These are phyloP conservation scores for Resseliella maxima DNA, from an alignment of 2,888 invertebrate species.

Conservation along the genomic window DNA sequence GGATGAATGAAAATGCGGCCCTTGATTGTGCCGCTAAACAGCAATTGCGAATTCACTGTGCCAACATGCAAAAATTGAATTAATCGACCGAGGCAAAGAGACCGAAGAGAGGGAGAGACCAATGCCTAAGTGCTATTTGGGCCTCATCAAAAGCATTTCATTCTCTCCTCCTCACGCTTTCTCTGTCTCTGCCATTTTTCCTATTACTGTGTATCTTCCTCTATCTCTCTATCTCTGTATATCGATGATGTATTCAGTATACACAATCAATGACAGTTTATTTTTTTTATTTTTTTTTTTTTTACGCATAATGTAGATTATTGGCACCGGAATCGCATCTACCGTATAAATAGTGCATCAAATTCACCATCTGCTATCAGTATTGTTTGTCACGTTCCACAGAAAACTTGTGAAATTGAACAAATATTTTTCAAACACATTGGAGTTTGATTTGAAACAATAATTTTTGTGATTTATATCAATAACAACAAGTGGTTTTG, in stretches of 20 bases:
- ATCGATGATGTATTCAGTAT: too few relatives aligned
- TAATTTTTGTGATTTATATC: too few relatives aligned
- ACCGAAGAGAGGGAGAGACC: not conserved
- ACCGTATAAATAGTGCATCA: not conserved
- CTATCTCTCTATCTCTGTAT: too few relatives aligned
- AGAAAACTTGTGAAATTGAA: not conserved
- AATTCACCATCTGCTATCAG: not conserved
- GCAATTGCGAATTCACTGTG: not conserved
- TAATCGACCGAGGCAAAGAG: not conserved
- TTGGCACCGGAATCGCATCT: not conserved
- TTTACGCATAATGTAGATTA: slow-evolving; percentile 7
- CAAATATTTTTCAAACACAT: not conserved
- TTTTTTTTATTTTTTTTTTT: too few relatives aligned
- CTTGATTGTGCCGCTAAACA: too few relatives aligned
- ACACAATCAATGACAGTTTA: too few relatives aligned
- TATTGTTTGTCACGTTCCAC: not conserved
- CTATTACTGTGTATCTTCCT: too few relatives aligned
- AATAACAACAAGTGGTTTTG: too few relatives aligned
- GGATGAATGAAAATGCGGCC: too few relatives aligned
- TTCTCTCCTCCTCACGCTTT: not conserved
- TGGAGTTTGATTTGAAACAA: too few relatives aligned
- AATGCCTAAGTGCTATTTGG: not conserved
- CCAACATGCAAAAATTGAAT: not conserved
- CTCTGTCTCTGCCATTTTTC: too few relatives aligned
- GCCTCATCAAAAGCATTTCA: too few relatives aligned